A percentile compares a stretch with the other conserved stretches of the same genome.
Evolutionary conservation across 2,113 vertebrate species (phyloP).

Genomic region (Cryptoleucopteryx plumbea): DNA sequence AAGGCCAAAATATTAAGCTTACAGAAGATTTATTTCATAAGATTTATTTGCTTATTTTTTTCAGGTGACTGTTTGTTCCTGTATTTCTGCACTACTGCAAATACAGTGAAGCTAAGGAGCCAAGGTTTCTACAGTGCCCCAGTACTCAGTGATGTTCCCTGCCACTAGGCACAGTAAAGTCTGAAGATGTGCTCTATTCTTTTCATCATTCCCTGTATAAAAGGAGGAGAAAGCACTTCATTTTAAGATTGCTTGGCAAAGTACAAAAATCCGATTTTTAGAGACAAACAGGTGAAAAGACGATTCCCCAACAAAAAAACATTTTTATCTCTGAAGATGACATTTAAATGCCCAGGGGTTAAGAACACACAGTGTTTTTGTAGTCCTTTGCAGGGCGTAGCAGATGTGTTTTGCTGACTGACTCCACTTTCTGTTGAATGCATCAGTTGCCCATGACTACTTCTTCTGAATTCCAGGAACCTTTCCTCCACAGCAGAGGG

Average conservation of each 20-base stretch:
- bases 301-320: neutral
- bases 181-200: neutral
- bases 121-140: neutral
- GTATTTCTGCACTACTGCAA: neutral
- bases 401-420: neutral
- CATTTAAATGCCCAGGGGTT: neutral
- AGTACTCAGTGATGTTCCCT: neutral
- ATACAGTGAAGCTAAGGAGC: neutral
- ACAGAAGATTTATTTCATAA: neutral
- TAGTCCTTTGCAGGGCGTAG: neutral
- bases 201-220: neutral
- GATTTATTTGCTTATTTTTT: neutral
- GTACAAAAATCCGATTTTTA: neutral
- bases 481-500: neutral
- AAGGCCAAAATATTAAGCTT: neutral
- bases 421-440: constrained; percentile 16
- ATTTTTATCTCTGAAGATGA: neutral
- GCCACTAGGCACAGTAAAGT: neutral
- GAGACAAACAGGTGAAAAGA: neutral
- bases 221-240: neutral
- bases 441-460: neutral
- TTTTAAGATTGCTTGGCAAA: neutral
- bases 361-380: neutral
- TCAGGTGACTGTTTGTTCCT: neutral
- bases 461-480: constrained; percentile 15